Evolutionary conservation across 2,888 invertebrate species (phyloP).

Genomic region (Heliconius ismenius): DNA sequence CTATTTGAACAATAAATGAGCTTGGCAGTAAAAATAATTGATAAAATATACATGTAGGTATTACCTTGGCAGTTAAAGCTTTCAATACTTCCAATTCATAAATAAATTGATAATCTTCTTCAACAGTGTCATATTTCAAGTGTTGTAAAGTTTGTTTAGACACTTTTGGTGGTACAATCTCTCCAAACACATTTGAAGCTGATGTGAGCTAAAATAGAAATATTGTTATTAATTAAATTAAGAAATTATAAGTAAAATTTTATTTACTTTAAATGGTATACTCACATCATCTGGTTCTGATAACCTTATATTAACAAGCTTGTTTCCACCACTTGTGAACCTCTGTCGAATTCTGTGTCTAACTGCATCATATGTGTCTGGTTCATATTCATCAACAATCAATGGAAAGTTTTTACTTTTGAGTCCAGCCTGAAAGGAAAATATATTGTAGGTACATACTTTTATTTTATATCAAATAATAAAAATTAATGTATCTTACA

Average conservation of each 20-base stretch:
- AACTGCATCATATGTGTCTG: constrained; percentile 82
- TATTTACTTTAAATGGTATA: constrained; percentile 8
- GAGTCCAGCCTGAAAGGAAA: constrained; percentile 54
- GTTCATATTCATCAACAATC: constrained; percentile 83
- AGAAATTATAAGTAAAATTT: neutral
- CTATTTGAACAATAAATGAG: neutral
- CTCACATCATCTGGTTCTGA: constrained; percentile 84
- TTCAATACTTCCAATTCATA: constrained; percentile 83
- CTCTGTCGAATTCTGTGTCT: constrained; percentile 82
- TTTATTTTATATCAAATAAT: neutral
- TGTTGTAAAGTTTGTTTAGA: constrained; percentile 58
- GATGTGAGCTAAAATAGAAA: constrained; percentile 61
- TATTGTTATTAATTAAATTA: neutral
- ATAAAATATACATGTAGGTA: neutral
- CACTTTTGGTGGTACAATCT: constrained; percentile 57
- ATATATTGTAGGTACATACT: neutral
- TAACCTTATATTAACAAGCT: constrained; percentile 84
- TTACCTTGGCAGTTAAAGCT: constrained; percentile 80
- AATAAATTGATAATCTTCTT: constrained; percentile 84
- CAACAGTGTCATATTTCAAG: constrained; percentile 65
- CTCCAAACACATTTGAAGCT: constrained; percentile 67
- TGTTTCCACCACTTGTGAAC: constrained; percentile 82
- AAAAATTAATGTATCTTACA: constrained; percentile 54
- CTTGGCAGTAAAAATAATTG: neutral
- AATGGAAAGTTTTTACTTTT: constrained; percentile 82